These are phyloP conservation scores for Acipenser oxyrinchus DNA, from an alignment of 2,797 vertebrate species.

Conservation along the genomic window DNA sequence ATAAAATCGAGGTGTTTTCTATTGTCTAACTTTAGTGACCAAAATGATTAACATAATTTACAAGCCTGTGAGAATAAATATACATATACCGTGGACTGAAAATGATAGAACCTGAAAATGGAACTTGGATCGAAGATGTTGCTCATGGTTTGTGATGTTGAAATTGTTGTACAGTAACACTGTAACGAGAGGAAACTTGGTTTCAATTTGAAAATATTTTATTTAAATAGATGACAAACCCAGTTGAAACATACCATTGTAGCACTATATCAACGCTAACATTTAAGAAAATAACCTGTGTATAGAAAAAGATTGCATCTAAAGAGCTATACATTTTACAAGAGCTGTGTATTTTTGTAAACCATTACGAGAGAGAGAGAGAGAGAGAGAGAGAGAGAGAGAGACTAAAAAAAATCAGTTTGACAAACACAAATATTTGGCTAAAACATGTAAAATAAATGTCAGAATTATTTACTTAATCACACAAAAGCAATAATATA, in stretches of 20 bases:
- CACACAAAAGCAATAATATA: slow-evolving; percentile 70
- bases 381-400: too few species aligned
- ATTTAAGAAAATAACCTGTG: slow-evolving; percentile 99
- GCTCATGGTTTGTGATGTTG: too few species aligned
- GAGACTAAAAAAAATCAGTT: slow-evolving; percentile 22
- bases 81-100: too few species aligned
- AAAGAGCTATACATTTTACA: slow-evolving; percentile 83
- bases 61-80: too few species aligned
- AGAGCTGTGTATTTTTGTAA: slow-evolving; percentile 67
- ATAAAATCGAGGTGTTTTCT: too few species aligned
- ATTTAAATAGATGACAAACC: slow-evolving; percentile 91
- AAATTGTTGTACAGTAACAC: background rate
- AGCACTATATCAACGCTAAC: slow-evolving; percentile 99
- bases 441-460: slow-evolving; percentile 75
- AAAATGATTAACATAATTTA: too few species aligned
- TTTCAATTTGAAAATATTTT: slow-evolving; percentile 96
- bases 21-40: too few species aligned
- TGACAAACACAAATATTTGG: slow-evolving; percentile 55
- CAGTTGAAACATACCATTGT: slow-evolving; percentile 94
- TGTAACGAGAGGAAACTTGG: slow-evolving; percentile 5
- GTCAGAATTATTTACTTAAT: slow-evolving; percentile 56
- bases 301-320: slow-evolving; percentile 96
- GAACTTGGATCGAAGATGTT: too few species aligned
- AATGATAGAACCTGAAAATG: too few species aligned
- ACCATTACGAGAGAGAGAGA: slow-evolving; percentile 37